These are phyloP conservation scores for Theocolax elegans DNA, from an alignment of 1,140 invertebrate genomes.

Conservation along the genomic window DNA sequence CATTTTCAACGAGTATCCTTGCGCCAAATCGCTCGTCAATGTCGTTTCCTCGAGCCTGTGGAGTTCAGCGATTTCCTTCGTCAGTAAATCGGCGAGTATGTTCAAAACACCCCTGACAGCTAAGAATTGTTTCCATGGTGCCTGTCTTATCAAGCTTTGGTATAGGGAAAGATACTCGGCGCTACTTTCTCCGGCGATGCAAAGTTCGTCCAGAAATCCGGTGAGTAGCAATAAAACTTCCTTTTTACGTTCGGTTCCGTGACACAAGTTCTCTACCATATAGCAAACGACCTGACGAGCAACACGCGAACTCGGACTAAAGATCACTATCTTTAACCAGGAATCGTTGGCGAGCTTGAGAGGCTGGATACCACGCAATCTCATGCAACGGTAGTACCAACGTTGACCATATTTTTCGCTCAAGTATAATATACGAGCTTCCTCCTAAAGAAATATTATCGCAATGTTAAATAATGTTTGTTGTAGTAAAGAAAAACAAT, in stretches of 20 bases:
- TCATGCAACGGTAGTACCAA: slow-evolving; percentile 69
- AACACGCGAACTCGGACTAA: slow-evolving; percentile 89
- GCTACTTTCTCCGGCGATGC: slow-evolving; percentile 87
- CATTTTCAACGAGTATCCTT: slow-evolving; percentile 90
- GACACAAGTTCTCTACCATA: slow-evolving; percentile 86
- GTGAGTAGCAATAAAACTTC: slow-evolving; percentile 88
- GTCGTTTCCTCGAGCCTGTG: slow-evolving; percentile 90
- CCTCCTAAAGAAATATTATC: slow-evolving; percentile 51
- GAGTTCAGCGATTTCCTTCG: slow-evolving; percentile 86
- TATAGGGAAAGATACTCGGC: slow-evolving; percentile 91
- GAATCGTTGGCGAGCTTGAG: slow-evolving; percentile 73
- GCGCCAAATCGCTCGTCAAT: slow-evolving; percentile 91
- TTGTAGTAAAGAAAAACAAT: no score
- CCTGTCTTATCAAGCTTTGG: slow-evolving; percentile 83
- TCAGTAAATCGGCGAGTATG: slow-evolving; percentile 86
- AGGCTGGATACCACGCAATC: slow-evolving; percentile 59
- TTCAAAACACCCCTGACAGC: slow-evolving; percentile 87
- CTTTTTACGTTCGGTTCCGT: slow-evolving; percentile 77
- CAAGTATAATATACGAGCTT: slow-evolving; percentile 73
- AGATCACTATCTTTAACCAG: slow-evolving; percentile 90
- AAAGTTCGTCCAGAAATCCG: slow-evolving; percentile 86
- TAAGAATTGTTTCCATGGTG: slow-evolving; percentile 93
- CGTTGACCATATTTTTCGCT: slow-evolving; percentile 81
- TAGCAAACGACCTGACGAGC: slow-evolving; percentile 90
- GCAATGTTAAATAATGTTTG: no score